Evolutionary conservation across 2,797 vertebrate genomes (phyloP), one percentile per base, ranked within the genome.

Genomic region (Phataginus tetradactyla): DNA sequence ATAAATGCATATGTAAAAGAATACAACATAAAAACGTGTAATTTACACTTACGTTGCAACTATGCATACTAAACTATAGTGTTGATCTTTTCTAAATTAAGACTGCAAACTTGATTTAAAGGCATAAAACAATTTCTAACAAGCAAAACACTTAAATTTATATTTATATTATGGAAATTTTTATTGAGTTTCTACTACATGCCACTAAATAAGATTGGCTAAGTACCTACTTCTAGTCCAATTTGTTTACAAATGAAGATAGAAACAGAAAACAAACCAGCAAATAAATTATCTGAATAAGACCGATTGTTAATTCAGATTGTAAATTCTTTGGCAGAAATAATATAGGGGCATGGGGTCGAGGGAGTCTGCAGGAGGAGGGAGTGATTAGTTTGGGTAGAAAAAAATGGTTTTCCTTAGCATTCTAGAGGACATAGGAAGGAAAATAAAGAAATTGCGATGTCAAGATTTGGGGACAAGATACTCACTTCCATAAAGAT

Each of bases 241-340:
- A 15, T 51, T 91, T 59, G 5, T 93, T 94, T 21, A 51, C 57
- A 77, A 81, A 51, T 78, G 21, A 91, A 53, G 17, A 8, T 5
- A 95, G 25, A 94, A 23, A 77, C 32, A 94, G 75, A 94, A 88
- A 86, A 66, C 27, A 89, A 95, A 51, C 18, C 21, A 92, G 39
- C 3, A 69, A 64, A 14, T 1, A 74, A 81, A 59, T 68, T 66
- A 23, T 66, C 81, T 68, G n/a, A 81, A 25, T 27, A 91, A 72
- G 37, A 69, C 18, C 49, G 57, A 92, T 49, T 71, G 18, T 77
- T 51, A 61, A 34, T 74, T 66, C 32, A 78, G 29, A 72, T 34
- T 88, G 20, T 78, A 89, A 90, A 5, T 94, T 96, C 34, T 32
- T 42, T 53, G 89, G 80, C 69, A 63, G 27, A 94, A 95, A 90